Evolutionary conservation across 2,797 vertebrate species (phyloP), one percentile per base, ranked within the genome.

Genomic region (Falco naumanni): DNA sequence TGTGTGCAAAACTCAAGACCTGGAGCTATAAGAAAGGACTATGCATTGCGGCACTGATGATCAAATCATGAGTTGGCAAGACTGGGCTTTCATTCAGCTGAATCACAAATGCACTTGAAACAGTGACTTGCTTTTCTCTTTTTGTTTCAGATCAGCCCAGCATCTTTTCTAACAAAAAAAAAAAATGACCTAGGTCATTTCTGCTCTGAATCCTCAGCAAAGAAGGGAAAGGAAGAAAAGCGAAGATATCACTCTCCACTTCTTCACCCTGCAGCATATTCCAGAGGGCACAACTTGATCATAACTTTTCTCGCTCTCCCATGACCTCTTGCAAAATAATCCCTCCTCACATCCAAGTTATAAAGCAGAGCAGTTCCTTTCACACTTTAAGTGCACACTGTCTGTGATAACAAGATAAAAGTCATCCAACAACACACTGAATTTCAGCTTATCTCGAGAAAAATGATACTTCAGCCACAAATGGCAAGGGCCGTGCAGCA

Each of bases 371-470:
- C 86, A 90, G 90, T 61, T 97, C 86, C 72, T 95, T 83, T 96
- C 76, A 87, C 79, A 84, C 70, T 89, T 83, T 57, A 88, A 61
- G 91, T 79, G 83, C 63, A 74, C 33, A 19, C 74, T 47, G 39
- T 20, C 69, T 91, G 51, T 78, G 96, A 95, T 96, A 66, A 64
- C 69, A 95, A 94, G 98, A 98, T 98, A 98, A 97, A 93, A 97
- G 95, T 83, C 94, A 96, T 84, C 94, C 86, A 82, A 92, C 70
- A 95, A 89, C 11, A 66, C 94, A 96, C 84, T 96, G 77, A 94
- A 87, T 93, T 94, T 92, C 87, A 96, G 95, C 94, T 98, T 97
- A 96, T 96, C 95, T 85, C 86, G 82, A 95, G 97, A 98, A 98
- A 98, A 97, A 70, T 28, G 87, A 98, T 93, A 94, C 70, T 90